Conservation (phyloP, 2,797 vertebrate genomes). For the Perodicticus potto region DNA sequence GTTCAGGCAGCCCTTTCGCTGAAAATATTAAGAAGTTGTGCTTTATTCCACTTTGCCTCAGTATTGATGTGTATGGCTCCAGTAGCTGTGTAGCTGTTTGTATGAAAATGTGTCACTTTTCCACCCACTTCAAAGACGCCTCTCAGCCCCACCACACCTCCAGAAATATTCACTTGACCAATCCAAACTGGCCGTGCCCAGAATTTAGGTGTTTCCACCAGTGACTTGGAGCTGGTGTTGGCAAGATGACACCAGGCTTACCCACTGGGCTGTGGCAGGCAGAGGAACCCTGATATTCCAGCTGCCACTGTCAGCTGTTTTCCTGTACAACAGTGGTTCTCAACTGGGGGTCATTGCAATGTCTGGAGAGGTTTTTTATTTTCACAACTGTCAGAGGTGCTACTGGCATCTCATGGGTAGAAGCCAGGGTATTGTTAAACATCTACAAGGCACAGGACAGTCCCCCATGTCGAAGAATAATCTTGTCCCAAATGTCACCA, state of each 20-base stretch:
- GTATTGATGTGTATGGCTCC: background rate
- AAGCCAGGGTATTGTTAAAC: background rate
- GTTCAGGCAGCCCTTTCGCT: background rate
- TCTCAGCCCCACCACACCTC: too few relatives aligned
- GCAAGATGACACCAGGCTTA: background rate
- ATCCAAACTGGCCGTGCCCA: background rate
- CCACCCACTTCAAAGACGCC: background rate
- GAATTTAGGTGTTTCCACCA: background rate
- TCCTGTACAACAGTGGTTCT: background rate
- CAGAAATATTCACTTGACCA: background rate
- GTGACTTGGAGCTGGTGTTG: background rate
- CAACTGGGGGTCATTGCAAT: background rate
- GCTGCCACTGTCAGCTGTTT: background rate
- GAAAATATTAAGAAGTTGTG: background rate
- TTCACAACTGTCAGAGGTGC: background rate
- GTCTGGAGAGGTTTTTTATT: background rate
- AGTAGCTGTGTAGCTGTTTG: background rate
- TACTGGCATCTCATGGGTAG: background rate
- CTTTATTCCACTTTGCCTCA: background rate
- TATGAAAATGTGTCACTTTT: background rate
- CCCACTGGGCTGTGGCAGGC: background rate
- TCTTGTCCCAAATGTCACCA: background rate
- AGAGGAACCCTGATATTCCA: background rate
- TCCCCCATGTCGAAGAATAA: background rate
- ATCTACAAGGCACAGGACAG: background rate